These are phyloP conservation scores for Ciconia nigra DNA, from an alignment of 2,797 vertebrate species.

Conservation along the genomic window DNA sequence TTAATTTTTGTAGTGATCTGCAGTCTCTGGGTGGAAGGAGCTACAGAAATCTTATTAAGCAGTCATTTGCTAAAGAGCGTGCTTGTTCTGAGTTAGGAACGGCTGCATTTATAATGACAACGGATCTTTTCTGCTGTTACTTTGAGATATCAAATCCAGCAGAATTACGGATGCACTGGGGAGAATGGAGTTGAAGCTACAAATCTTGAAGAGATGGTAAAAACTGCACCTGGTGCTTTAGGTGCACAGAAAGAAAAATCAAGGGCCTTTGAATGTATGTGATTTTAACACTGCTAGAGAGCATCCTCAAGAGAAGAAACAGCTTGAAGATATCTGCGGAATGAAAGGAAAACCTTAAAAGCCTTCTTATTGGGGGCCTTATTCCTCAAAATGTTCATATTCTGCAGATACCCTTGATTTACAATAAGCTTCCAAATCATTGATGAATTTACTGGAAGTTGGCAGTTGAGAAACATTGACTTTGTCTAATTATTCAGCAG, in stretches of 20 bases:
- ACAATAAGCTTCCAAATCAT: background rate
- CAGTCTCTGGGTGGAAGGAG: background rate
- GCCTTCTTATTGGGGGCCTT: background rate
- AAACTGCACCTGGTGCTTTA: background rate
- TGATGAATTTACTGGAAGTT: background rate
- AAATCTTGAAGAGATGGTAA: background rate
- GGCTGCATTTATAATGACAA: background rate
- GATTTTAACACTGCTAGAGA: background rate
- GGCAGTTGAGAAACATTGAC: background rate
- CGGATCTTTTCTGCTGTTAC: background rate
- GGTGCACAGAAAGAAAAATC: background rate
- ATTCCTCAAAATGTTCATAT: background rate
- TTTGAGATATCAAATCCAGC: background rate
- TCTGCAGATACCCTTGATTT: background rate
- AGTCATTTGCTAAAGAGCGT: background rate
- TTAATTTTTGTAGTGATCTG: background rate
- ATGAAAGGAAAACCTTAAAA: background rate
- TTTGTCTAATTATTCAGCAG: background rate
- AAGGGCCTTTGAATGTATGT: background rate
- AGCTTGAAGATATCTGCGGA: background rate
- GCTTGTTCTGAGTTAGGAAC: background rate
- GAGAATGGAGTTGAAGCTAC: background rate
- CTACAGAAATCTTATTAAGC: background rate
- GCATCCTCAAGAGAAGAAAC: background rate
- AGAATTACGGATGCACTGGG: background rate